Evolutionary conservation across 2,797 vertebrate species (phyloP).

Genomic region (Paedocypris micromegethes): DNA sequence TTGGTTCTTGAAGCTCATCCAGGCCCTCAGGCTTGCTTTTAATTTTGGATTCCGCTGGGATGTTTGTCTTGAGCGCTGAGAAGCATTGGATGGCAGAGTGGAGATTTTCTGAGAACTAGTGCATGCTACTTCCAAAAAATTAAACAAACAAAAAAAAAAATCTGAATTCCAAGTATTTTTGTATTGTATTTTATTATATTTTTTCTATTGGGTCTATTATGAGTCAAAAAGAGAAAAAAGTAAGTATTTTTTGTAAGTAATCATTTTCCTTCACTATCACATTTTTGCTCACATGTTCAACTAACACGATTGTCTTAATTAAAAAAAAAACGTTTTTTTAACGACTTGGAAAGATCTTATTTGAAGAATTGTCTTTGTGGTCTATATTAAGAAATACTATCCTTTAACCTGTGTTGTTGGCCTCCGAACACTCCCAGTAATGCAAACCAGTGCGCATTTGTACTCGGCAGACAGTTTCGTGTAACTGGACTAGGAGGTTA

Average conservation of each 20-base stretch:
- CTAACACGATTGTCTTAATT: no score
- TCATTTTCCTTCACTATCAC: no score
- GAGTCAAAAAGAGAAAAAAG: neutral
- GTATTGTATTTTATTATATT: no score
- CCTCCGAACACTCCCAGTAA: conserved; percentile 30
- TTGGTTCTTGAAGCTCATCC: conserved; percentile 11
- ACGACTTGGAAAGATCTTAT: no score
- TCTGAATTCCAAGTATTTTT: neutral
- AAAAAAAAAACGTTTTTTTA: no score
- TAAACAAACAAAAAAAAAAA: neutral
- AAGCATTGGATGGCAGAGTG: no score
- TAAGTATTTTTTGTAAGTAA: neutral
- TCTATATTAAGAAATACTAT: conserved; percentile 12
- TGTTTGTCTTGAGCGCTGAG: neutral
- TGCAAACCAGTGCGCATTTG: conserved; percentile 7
- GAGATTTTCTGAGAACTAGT: conserved; percentile 1
- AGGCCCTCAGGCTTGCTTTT: conserved; percentile 12
- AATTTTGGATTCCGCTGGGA: conserved; percentile 16
- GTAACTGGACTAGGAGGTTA: conserved; percentile 22
- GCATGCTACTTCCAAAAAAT: neutral
- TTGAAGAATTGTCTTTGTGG: no score
- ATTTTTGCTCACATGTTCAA: no score
- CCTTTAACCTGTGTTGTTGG: conserved; percentile 1
- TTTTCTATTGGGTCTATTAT: neutral
- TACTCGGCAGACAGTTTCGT: conserved; percentile 17